Conservation (phyloP, 2,797 vertebrate species). For the Syngnathus rostellatus region DNA sequence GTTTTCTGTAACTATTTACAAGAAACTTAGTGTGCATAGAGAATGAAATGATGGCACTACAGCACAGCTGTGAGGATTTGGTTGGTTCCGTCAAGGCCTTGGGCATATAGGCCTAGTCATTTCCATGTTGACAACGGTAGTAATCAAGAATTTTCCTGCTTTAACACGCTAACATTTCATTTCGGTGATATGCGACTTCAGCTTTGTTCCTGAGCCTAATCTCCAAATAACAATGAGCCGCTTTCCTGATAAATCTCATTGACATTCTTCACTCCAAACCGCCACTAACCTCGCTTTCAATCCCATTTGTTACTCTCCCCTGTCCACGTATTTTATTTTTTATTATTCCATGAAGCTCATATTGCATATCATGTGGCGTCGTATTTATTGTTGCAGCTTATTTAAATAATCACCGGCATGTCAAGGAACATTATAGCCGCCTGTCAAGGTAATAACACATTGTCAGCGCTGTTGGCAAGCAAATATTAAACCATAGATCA, state of each 20-base stretch:
- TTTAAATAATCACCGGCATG: constrained; percentile 70
- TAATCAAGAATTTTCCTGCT: constrained; percentile 25
- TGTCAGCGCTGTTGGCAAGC: constrained; percentile 62
- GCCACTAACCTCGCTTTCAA: constrained; percentile 20
- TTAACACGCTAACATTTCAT: constrained; percentile 21
- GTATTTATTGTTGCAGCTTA: constrained; percentile 61
- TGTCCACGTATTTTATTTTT: constrained; percentile 16
- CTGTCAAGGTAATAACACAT: constrained; percentile 70
- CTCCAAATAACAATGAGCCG: constrained; percentile 32
- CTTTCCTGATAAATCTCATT: constrained; percentile 26
- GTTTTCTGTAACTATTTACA: constrained; percentile 38
- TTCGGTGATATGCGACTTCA: constrained; percentile 27
- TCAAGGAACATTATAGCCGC: constrained; percentile 60
- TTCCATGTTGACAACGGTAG: constrained; percentile 33
- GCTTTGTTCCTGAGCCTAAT: constrained; percentile 37
- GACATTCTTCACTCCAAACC: constrained; percentile 29
- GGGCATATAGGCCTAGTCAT: constrained; percentile 24
- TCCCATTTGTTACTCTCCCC: constrained; percentile 40
- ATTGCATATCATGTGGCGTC: constrained; percentile 40
- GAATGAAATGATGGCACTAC: constrained; percentile 16
- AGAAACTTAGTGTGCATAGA: constrained; percentile 34
- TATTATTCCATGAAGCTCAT: constrained; percentile 27
- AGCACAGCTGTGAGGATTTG: constrained; percentile 40
- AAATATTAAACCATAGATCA: constrained; percentile 78
- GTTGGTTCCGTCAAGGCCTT: constrained; percentile 10